Percentiles rank a stretch among this genome's conserved stretches.
phyloP scores from a whole-genome alignment of 1,140 invertebrate genomes.

The Microplitis demolitor region DNA sequence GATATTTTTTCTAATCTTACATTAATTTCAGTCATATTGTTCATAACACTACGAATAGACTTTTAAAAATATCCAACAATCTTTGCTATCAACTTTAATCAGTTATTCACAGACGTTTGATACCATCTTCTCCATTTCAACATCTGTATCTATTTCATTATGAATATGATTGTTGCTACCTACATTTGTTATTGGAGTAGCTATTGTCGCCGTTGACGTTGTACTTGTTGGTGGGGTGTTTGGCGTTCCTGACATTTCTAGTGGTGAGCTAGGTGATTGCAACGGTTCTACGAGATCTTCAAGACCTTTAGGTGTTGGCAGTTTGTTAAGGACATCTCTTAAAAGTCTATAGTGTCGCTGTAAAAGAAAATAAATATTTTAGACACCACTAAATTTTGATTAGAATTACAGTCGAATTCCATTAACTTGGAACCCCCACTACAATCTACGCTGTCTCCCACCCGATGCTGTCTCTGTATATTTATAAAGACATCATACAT shows the following conservation, averaged over 20 bases:
- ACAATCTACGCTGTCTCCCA: no score
- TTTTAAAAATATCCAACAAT: constrained; percentile 62
- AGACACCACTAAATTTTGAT: neutral
- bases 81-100: constrained; percentile 55
- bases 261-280: constrained; percentile 57
- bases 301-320: constrained; percentile 74
- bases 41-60: constrained; percentile 60
- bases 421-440: no score
- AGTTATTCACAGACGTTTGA: constrained; percentile 71
- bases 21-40: constrained; percentile 40
- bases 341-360: constrained; percentile 80
- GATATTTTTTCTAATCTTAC: constrained; percentile 9
- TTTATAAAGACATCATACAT: no score
- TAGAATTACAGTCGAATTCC: no score
- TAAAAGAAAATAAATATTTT: constrained; percentile 36
- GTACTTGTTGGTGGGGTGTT: constrained; percentile 47
- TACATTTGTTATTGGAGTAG: constrained; percentile 37
- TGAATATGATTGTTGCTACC: constrained; percentile 54
- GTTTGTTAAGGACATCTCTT: constrained; percentile 78
- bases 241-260: constrained; percentile 48
- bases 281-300: constrained; percentile 71
- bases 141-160: constrained; percentile 66
- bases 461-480: no score
- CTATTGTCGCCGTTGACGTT: constrained; percentile 33
- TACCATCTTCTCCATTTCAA: constrained; percentile 78